Percentiles rank a stretch among this genome's conserved stretches.
Conservation (phyloP, 2,113 vertebrate genomes). For the Xenopus borealis region DNA sequence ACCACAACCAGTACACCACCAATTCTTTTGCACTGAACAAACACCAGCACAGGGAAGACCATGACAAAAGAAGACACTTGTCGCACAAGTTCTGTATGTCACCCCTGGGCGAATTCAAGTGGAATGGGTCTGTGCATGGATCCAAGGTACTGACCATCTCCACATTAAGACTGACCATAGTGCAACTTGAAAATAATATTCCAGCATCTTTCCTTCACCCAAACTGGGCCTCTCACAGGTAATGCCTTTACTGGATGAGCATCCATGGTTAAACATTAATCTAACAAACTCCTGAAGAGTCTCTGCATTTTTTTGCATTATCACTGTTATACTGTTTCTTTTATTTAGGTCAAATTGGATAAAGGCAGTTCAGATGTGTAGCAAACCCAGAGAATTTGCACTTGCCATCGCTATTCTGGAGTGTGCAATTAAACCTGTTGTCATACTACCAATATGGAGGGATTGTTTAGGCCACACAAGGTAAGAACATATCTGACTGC, state of each 20-base stretch:
- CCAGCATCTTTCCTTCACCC: constrained; percentile 94
- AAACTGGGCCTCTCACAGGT: constrained; percentile 98
- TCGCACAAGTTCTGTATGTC: constrained; percentile 97
- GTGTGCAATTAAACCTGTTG: constrained; percentile 97
- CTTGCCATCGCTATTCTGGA: constrained; percentile 94
- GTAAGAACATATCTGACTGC: constrained; percentile 56
- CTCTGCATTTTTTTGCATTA: too few relatives aligned
- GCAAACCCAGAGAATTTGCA: constrained; percentile 95
- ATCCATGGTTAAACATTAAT: too few relatives aligned
- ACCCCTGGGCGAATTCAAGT: constrained; percentile 91
- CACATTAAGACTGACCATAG: constrained; percentile 91
- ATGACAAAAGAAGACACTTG: constrained; percentile 94
- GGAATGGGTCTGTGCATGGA: constrained; percentile 94
- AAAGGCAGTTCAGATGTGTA: constrained; percentile 99
- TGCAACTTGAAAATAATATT: constrained; percentile 92
- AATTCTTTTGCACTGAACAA: constrained; percentile 95
- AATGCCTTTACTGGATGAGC: constrained; percentile 29
- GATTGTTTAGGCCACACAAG: constrained; percentile 95
- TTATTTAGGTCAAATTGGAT: constrained; percentile 92
- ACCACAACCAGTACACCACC: constrained; percentile 95
- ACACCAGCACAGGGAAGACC: constrained; percentile 96
- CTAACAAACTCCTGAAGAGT: too few relatives aligned
- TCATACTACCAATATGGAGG: constrained; percentile 92
- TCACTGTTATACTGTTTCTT: background rate
- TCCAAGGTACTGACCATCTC: constrained; percentile 89